phyloP scores from a whole-genome alignment of 2,888 invertebrate genomes.

The Nomada flava region DNA sequence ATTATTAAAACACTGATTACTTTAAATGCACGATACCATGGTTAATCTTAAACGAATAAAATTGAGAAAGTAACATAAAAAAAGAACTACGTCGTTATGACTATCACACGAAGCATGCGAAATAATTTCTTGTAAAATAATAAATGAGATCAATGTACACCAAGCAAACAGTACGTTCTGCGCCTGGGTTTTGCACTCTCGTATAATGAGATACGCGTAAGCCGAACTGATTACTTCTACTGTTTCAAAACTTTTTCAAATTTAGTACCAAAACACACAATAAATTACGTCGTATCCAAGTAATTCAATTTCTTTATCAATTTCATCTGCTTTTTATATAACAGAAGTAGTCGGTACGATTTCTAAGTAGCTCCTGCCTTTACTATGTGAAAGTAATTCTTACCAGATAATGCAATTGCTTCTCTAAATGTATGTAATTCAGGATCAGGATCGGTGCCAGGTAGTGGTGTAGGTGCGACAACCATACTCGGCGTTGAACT shows the following conservation, averaged over 20 bases:
- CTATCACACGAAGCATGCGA: not conserved
- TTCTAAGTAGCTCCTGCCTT: too few relatives aligned
- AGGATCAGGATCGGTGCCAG: conserved; percentile 85
- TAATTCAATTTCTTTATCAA: too few relatives aligned
- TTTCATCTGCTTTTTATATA: not conserved
- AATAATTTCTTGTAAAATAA: not conserved
- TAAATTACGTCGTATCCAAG: too few relatives aligned
- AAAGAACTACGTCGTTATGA: not conserved
- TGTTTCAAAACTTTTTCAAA: too few relatives aligned
- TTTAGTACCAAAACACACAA: too few relatives aligned
- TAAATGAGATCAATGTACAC: too few relatives aligned
- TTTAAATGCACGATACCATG: not conserved
- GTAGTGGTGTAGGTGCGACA: conserved; percentile 81
- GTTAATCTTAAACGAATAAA: not conserved
- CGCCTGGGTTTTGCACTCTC: too few relatives aligned
- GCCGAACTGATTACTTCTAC: too few relatives aligned
- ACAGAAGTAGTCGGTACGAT: not conserved
- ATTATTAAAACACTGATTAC: conserved; percentile 22
- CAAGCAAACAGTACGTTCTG: too few relatives aligned
- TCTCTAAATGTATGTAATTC: conserved; percentile 91
- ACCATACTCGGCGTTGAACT: conserved; percentile 85
- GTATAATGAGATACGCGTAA: too few relatives aligned
- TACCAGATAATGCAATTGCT: conserved; percentile 88
- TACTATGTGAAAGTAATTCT: conserved; percentile 9
- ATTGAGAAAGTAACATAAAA: not conserved